phyloP scores from a whole-genome alignment of 23 tunicate genomes.

The Botrylloides violaceus region DNA sequence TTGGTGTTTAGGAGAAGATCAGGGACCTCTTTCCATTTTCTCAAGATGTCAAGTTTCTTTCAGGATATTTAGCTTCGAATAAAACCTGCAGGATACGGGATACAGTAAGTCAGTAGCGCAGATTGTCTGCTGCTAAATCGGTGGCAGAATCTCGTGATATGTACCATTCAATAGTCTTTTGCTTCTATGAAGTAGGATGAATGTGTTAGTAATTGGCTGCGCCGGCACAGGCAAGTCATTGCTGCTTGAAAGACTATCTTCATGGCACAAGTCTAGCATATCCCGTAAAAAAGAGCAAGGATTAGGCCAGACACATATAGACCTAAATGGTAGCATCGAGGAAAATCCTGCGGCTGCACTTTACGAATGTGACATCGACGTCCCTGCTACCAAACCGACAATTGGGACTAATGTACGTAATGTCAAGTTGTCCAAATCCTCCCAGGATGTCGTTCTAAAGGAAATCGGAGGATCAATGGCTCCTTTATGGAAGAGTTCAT shows the following conservation, averaged over 20 bases:
- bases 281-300: background rate
- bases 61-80: no score
- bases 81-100: no score
- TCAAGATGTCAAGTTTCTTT: no score
- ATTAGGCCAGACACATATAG: background rate
- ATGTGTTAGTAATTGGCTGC: conserved; percentile 43
- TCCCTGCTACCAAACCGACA: conserved; percentile 63
- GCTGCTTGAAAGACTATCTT: conserved; percentile 26
- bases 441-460: conserved; percentile 24
- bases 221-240: conserved; percentile 57
- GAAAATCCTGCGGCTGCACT: background rate
- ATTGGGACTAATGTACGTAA: conserved; percentile 56
- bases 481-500: conserved; percentile 80
- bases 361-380: background rate
- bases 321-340: background rate
- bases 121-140: no score
- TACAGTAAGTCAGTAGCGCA: no score
- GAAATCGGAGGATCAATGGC: conserved; percentile 86
- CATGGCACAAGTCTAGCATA: background rate
- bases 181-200: no score
- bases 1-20: no score
- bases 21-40: no score
- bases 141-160: no score
- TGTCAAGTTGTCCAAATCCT: conserved; percentile 9
- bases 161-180: no score